Percentiles rank a stretch among this genome's conserved stretches.
Conservation (phyloP, 2,888 invertebrate species). For the Euproctis similis region DNA sequence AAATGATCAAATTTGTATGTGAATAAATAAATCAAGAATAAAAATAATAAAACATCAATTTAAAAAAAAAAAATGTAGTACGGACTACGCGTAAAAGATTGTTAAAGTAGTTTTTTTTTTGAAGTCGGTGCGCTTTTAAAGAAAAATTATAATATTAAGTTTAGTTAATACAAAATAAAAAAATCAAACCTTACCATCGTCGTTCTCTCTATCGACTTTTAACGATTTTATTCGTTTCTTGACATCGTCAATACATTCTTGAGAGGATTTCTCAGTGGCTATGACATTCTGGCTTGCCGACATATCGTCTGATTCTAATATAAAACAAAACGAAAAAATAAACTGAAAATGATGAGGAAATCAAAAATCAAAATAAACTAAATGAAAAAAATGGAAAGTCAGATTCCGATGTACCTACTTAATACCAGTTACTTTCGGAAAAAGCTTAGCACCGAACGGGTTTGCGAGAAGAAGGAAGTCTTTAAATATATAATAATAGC, state of each 20-base stretch:
- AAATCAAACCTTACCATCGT: constrained; percentile 57
- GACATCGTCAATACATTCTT: constrained; percentile 61
- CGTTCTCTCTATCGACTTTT: constrained; percentile 66
- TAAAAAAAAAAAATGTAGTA: no score
- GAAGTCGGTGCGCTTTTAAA: no score
- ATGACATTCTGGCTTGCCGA: constrained; percentile 45
- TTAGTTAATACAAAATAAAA: constrained; percentile 2
- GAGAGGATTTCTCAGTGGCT: constrained; percentile 48
- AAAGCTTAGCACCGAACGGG: no score
- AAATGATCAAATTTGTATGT: constrained; percentile 1
- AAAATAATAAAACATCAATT: no score
- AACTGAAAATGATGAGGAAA: constrained; percentile 6
- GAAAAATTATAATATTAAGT: not conserved
- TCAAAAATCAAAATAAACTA: no score
- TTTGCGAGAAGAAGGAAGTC: no score
- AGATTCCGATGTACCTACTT: no score
- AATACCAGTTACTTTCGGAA: no score
- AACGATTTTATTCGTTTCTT: constrained; percentile 66
- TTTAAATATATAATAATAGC: no score
- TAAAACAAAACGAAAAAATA: constrained; percentile 24
- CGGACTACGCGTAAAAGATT: no score
- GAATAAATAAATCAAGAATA: constrained; percentile 4
- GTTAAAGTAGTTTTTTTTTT: no score
- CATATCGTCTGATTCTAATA: constrained; percentile 34
- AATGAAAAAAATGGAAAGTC: no score